Percentiles rank a stretch among this genome's conserved stretches.
Evolutionary conservation across 1,140 invertebrate species (phyloP).

Genomic region (Drosophila miranda): DNA sequence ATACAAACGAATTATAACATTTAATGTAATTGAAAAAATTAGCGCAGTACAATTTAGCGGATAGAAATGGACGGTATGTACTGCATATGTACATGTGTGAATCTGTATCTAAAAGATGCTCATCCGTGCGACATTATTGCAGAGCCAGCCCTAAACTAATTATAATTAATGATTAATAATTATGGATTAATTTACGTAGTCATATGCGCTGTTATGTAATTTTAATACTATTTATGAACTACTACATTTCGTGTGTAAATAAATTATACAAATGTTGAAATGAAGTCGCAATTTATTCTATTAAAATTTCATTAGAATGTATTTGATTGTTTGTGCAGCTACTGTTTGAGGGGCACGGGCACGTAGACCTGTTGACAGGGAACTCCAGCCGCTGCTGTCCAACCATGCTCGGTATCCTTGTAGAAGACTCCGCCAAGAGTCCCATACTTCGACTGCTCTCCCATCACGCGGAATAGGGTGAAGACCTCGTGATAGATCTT

Average conservation of each 20-base stretch:
- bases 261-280: slow-evolving; percentile 71
- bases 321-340: background rate
- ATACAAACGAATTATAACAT: slow-evolving; percentile 22
- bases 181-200: slow-evolving; percentile 71
- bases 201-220: slow-evolving; percentile 81
- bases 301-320: background rate
- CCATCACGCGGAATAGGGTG: slow-evolving; percentile 62
- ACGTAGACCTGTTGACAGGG: slow-evolving; percentile 56
- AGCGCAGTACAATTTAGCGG: slow-evolving; percentile 60
- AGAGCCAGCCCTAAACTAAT: slow-evolving; percentile 46
- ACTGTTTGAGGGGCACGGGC: slow-evolving; percentile 50
- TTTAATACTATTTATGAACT: slow-evolving; percentile 79
- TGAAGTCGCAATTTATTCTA: slow-evolving; percentile 25
- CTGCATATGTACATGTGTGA: background rate
- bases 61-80: slow-evolving; percentile 26
- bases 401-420: slow-evolving; percentile 49
- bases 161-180: slow-evolving; percentile 45
- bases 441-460: slow-evolving; percentile 39
- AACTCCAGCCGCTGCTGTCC: slow-evolving; percentile 18
- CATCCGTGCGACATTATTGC: slow-evolving; percentile 42
- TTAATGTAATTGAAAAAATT: slow-evolving; percentile 42
- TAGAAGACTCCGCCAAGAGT: slow-evolving; percentile 17
- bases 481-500: slow-evolving; percentile 75
- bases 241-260: slow-evolving; percentile 69
- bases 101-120: slow-evolving; percentile 38